Evolutionary conservation across 2,888 invertebrate species (phyloP).

Genomic region (Euphydryas editha): DNA sequence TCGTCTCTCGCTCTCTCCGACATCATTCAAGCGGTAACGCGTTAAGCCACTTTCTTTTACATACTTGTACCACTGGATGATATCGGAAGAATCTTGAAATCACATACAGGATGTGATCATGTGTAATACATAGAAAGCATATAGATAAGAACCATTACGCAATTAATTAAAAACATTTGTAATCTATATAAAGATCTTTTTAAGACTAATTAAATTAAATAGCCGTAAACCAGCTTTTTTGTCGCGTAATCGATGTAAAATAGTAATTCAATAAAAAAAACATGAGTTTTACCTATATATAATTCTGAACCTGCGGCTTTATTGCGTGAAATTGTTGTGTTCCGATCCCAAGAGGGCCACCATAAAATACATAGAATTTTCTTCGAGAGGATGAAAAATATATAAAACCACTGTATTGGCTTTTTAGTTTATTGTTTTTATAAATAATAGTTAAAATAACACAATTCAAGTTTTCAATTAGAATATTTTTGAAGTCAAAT

Average conservation of each 20-base stretch:
- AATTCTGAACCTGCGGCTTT: not conserved
- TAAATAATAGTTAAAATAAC: too few relatives aligned
- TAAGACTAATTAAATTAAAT: not conserved
- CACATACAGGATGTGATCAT: conserved; percentile 18
- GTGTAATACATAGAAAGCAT: conserved; percentile 3
- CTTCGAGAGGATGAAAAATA: not conserved
- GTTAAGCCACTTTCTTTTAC: conserved; percentile 47
- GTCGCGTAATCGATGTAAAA: not conserved
- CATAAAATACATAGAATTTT: not conserved
- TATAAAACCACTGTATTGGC: too few relatives aligned
- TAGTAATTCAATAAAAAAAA: not conserved
- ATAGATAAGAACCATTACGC: not conserved
- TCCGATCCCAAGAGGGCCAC: not conserved
- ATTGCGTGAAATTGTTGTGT: not conserved
- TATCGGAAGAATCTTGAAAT: conserved; percentile 25
- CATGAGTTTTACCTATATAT: not conserved
- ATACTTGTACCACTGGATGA: conserved; percentile 25
- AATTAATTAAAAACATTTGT: not conserved
- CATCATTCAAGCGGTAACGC: conserved; percentile 40
- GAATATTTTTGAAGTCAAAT: too few relatives aligned
- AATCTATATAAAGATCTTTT: not conserved
- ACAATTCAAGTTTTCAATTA: too few relatives aligned
- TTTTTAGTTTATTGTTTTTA: too few relatives aligned
- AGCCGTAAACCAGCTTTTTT: not conserved
- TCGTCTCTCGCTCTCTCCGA: conserved; percentile 42